Conservation (phyloP, 1,140 invertebrate species). For the Lethrus apterus region DNA sequence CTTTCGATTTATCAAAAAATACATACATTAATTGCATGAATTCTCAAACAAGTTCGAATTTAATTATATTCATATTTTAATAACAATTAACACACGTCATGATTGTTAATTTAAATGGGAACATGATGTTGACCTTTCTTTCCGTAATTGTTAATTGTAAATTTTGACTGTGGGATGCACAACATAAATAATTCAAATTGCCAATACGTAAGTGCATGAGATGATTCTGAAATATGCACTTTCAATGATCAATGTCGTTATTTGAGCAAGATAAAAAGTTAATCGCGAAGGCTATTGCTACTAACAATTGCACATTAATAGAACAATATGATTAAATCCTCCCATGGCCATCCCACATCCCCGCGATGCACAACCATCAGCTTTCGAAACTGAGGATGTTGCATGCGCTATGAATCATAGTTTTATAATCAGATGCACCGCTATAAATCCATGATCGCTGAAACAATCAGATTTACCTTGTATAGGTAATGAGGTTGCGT, state of each 20-base stretch:
- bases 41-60: no score
- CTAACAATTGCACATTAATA: slow-evolving; percentile 10
- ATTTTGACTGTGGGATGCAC: neutral
- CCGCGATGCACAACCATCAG: neutral
- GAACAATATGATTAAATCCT: slow-evolving; percentile 14
- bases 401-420: slow-evolving; percentile 16
- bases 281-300: slow-evolving; percentile 1
- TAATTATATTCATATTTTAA: no score
- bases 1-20: no score
- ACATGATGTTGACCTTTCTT: neutral
- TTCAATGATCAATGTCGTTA: neutral
- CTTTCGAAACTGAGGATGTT: slow-evolving; percentile 15
- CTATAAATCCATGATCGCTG: slow-evolving; percentile 14
- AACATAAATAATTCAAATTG: neutral
- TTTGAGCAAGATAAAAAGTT: neutral
- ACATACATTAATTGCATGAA: no score
- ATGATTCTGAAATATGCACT: neutral
- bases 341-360: slow-evolving; percentile 12
- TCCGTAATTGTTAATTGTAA: neutral
- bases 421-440: slow-evolving; percentile 19
- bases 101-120: neutral
- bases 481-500: slow-evolving; percentile 18
- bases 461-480: slow-evolving; percentile 18
- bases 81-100: no score
- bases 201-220: neutral